Base-by-base conservation (phyloP, 2,888 invertebrate genomes). In the Pteria penguin region DNA sequence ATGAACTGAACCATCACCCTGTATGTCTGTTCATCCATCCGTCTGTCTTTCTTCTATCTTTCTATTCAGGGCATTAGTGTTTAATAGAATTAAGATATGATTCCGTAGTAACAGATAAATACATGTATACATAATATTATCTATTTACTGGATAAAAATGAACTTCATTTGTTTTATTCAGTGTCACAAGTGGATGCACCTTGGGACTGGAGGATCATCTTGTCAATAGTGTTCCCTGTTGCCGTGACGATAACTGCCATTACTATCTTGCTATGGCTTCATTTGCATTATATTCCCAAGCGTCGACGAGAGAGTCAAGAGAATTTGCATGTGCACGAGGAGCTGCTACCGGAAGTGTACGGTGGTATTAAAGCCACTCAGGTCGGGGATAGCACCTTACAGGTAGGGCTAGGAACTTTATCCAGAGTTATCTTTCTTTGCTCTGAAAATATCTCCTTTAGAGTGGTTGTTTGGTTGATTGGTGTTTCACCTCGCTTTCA, bases 351-450 rank as follows among this genome's bases (percentile, higher is more conserved):
- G 2, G 81, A 79, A 63, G 86, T 83, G 22, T 83, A 87, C 62
- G 87, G 86, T 66, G 87, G 86, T 11, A 77, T 90, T 11, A 75
- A 82, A n/a, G 87, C 87, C n/a, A 85, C 86, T 24, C 86, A 87
- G 70, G 88, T 89, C 5, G 89, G 90, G 4, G 90, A 90, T 61
- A 88, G 81, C 65, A 87, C 89, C 8, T 77, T 90, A 22, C 79
- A 87, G 83, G 88, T 90, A 22, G 2, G 33, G 65, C 45, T 69
- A 11, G 26, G 18, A 45, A 45, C 45, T 14, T 18, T 18, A 14
- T n/a, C n/a, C n/a, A n/a, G n/a, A n/a, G n/a, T n/a, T n/a, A n/a
- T n/a, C n/a, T n/a, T n/a, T n/a, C n/a, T n/a, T n/a, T n/a, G n/a
- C n/a, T n/a, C 26, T 45, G 45, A 45, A 45, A 45, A 45, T 45